These are phyloP conservation scores for Harpalus rufipes DNA, from an alignment of 2,888 invertebrate species.

Conservation along the genomic window DNA sequence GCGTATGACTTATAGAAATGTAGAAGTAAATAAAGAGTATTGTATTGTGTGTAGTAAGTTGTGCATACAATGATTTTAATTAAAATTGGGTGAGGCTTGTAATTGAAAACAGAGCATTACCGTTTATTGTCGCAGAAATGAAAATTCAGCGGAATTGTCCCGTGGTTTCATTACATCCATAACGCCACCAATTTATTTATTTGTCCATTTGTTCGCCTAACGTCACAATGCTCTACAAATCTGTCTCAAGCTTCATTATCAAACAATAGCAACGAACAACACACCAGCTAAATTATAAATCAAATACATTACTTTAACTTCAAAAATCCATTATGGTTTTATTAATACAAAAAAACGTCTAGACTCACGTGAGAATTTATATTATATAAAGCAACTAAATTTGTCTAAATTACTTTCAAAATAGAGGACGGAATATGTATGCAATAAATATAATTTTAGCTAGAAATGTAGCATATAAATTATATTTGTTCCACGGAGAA, in stretches of 20 bases:
- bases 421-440: background rate
- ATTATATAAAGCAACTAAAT: background rate
- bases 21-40: conserved; percentile 28
- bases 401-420: conserved; percentile 4
- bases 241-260: conserved; percentile 7
- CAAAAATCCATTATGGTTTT: background rate
- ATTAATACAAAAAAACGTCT: background rate
- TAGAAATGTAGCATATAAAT: background rate
- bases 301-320: background rate
- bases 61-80: conserved; percentile 61
- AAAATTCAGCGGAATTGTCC: conserved; percentile 39
- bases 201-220: conserved; percentile 21
- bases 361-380: background rate
- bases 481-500: background rate
- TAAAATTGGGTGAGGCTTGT: conserved; percentile 37
- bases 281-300: background rate
- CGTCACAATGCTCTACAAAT: conserved; percentile 8
- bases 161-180: conserved; percentile 37
- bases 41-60: conserved; percentile 39
- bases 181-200: conserved; percentile 35
- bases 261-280: background rate
- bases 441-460: conserved; percentile 19
- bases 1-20: background rate
- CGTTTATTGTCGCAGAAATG: conserved; percentile 51
- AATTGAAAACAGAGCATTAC: conserved; percentile 48